phyloP scores from a whole-genome alignment of 2,113 vertebrate species.

The Mohoua ochrocephala region DNA sequence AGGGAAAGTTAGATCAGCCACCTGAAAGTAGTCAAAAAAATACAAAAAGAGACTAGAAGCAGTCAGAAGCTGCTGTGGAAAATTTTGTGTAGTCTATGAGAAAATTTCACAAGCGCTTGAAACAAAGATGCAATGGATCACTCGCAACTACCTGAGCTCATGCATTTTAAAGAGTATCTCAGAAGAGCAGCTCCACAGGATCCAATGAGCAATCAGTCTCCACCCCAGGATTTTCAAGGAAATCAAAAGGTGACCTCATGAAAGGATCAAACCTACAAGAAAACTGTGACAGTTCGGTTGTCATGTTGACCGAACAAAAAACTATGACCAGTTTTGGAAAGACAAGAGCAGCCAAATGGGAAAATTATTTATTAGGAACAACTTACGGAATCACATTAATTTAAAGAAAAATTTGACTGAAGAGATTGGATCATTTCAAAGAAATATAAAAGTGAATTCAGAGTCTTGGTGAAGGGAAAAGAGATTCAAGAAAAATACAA shows the following conservation, averaged over 20 bases:
- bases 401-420: not conserved
- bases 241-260: not conserved
- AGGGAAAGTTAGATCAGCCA: not conserved
- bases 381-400: fast-evolving
- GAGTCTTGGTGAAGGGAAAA: not conserved
- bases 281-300: not conserved
- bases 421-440: not conserved
- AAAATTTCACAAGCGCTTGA: not conserved
- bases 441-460: not conserved
- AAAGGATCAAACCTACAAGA: not conserved
- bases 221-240: not conserved
- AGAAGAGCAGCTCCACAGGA: not conserved
- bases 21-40: not conserved
- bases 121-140: not conserved
- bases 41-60: not conserved
- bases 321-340: not conserved
- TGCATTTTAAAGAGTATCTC: not conserved
- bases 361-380: not conserved
- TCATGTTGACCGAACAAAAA: not conserved
- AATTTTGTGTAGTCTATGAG: not conserved
- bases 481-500: not conserved
- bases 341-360: not conserved
- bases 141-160: not conserved
- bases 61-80: not conserved
- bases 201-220: fast-evolving